Evolutionary conservation across 2,888 invertebrate genomes (phyloP).

Genomic region (Acholoe squamosa): DNA sequence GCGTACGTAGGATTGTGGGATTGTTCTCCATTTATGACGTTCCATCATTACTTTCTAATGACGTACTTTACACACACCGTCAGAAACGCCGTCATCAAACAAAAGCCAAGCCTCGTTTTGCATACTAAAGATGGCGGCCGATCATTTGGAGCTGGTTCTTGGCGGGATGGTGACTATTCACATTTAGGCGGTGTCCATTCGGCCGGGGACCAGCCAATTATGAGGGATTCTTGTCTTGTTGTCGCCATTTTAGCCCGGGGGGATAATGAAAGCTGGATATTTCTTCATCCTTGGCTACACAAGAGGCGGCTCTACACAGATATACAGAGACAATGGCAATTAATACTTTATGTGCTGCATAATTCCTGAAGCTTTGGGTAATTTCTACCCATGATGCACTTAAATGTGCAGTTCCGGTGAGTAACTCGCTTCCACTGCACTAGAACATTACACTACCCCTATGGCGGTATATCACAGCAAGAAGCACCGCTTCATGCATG

Average conservation of each 20-base stretch:
- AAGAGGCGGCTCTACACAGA: too few species aligned
- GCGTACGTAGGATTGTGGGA: conserved; percentile 35
- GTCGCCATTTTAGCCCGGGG: neutral
- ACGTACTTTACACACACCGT: too few species aligned
- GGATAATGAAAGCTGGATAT: neutral
- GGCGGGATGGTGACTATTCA: neutral
- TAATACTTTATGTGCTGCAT: too few species aligned
- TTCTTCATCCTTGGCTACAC: neutral
- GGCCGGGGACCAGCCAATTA: conserved; percentile 27
- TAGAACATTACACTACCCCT: too few species aligned
- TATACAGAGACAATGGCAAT: conserved; percentile 23
- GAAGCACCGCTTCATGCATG: too few species aligned
- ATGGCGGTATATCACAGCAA: too few species aligned
- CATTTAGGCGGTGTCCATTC: neutral
- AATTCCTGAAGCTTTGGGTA: too few species aligned
- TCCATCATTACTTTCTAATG: too few species aligned
- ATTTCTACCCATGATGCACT: too few species aligned
- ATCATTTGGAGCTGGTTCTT: neutral
- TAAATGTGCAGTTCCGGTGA: too few species aligned
- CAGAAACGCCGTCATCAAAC: neutral
- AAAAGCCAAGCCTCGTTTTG: neutral
- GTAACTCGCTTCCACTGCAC: too few species aligned
- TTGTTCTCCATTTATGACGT: neutral
- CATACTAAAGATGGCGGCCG: neutral
- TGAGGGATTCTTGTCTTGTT: neutral